These are phyloP conservation scores for Drosophila bocqueti DNA, from an alignment of 1,140 invertebrate species.

Conservation along the genomic window DNA sequence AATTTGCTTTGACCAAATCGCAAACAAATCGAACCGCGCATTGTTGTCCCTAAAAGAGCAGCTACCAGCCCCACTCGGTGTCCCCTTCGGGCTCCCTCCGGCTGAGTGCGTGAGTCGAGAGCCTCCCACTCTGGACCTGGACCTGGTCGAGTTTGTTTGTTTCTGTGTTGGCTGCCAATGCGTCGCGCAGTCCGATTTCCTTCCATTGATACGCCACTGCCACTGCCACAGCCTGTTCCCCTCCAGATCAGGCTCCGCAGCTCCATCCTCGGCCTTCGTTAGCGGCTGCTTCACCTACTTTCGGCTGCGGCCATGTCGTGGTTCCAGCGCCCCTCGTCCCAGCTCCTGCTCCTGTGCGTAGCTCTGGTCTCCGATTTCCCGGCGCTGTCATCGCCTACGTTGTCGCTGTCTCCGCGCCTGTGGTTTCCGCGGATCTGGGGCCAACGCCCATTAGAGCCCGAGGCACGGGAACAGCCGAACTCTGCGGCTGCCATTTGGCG, in stretches of 20 bases:
- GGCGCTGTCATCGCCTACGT: slow-evolving; percentile 76
- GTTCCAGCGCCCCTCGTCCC: not conserved
- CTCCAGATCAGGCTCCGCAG: not conserved
- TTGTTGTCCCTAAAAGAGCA: slow-evolving; percentile 67
- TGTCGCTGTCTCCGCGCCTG: slow-evolving; percentile 44
- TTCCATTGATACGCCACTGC: slow-evolving; percentile 62
- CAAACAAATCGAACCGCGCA: slow-evolving; percentile 74
- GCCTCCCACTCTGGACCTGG: slow-evolving; percentile 55
- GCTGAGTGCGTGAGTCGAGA: slow-evolving; percentile 55
- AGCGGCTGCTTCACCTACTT: slow-evolving; percentile 74
- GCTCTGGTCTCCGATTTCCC: slow-evolving; percentile 59
- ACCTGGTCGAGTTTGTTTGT: slow-evolving; percentile 28
- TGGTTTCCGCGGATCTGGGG: slow-evolving; percentile 46
- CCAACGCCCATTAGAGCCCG: slow-evolving; percentile 70
- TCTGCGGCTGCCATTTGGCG: slow-evolving; percentile 55
- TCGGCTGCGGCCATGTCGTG: slow-evolving; percentile 58
- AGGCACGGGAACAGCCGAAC: slow-evolving; percentile 28
- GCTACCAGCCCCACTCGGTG: not conserved
- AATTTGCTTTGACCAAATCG: slow-evolving; percentile 74
- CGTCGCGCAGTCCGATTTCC: slow-evolving; percentile 75
- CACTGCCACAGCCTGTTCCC: slow-evolving; percentile 3
- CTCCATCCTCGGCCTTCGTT: slow-evolving; percentile 30
- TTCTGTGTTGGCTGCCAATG: slow-evolving; percentile 72
- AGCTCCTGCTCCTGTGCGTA: slow-evolving; percentile 23
- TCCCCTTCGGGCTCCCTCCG: not conserved